Percentiles rank a stretch among this genome's conserved stretches.
These are phyloP conservation scores for Hyppa rectilinea DNA, from an alignment of 2,888 invertebrate genomes.

Conservation along the genomic window DNA sequence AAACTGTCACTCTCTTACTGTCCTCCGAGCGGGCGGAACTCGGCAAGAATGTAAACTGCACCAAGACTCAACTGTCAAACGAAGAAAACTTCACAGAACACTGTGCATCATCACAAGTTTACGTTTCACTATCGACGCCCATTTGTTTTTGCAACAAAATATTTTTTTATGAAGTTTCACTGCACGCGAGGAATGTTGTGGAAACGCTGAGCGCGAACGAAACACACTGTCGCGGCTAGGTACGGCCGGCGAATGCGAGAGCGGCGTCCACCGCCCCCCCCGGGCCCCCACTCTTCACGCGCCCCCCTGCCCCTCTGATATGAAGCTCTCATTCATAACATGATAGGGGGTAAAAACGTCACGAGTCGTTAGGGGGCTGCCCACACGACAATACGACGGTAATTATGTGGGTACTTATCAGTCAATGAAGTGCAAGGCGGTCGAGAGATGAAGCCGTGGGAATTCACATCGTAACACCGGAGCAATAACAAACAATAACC, in stretches of 20 bases:
- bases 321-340: slow-evolving; percentile 85
- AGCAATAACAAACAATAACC: slow-evolving; percentile 66
- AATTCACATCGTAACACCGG: slow-evolving; percentile 63
- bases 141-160: slow-evolving; percentile 86
- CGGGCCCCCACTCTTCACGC: slow-evolving; percentile 66
- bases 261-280: slow-evolving; percentile 69
- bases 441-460: slow-evolving; percentile 72
- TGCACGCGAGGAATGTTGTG: slow-evolving; percentile 82
- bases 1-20: slow-evolving; percentile 82
- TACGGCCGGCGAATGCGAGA: slow-evolving; percentile 84
- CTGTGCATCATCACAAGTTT: slow-evolving; percentile 85
- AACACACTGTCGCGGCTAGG: slow-evolving; percentile 76
- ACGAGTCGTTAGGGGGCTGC: slow-evolving; percentile 73
- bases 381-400: slow-evolving; percentile 74
- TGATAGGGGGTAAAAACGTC: slow-evolving; percentile 83
- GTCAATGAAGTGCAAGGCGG: slow-evolving; percentile 68
- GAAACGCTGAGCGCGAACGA: slow-evolving; percentile 60
- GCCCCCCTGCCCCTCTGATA: slow-evolving; percentile 62
- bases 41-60: slow-evolving; percentile 76
- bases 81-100: slow-evolving; percentile 76
- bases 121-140: slow-evolving; percentile 87
- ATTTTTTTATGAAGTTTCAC: slow-evolving; percentile 84
- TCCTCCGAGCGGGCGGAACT: slow-evolving; percentile 80
- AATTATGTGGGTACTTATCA: slow-evolving; percentile 75
- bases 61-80: slow-evolving; percentile 72